Evolutionary conservation across 1,140 invertebrate genomes (phyloP), one percentile per base, ranked within the genome.

Genomic region (Drosophila equinoxialis): DNA sequence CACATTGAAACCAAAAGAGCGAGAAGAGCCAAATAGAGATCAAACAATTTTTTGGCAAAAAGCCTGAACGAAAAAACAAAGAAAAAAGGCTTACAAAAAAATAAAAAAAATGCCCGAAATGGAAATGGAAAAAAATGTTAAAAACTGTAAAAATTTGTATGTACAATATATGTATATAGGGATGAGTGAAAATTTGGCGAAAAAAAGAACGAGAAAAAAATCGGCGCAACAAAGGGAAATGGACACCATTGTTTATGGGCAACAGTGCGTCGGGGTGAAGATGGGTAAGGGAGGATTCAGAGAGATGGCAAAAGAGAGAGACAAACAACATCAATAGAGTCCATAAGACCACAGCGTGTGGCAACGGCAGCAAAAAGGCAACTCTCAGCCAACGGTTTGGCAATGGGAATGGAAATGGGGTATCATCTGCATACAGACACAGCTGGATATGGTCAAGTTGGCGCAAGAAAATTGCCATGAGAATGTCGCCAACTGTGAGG

Each of bases 391-490:
- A 74, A n/a, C 20, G 48, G 37, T 65, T 77, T 60, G 66, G 74
- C 66, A 65, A 33, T 51, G 17, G 54, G 45, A 13, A 48, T 42
- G 42, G 8, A 35, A 11, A 33, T 58, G 57, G 51, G 23, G 77
- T 79, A 57, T 79, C 74, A 79, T 81, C 75, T 81, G 78, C 81
- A 87, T 82, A 68, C 86, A 77, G 82, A 77, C 37, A 39, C 86
- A 86, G 85, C 79, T 65, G 85, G 86, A 86, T 75, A 81, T 90
- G 86, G 86, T 80, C 86, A 90, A 79, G 66, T 71, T 84, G 81
- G 81, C 85, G 84, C 69, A 79, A 23, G 64, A 65, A 74, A 67
- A 82, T 68, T 74, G 64, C 65, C 71, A 59, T 74, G 67, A 55
- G 64, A 71, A 63, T 63, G 57, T 51, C 79, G 74, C 65, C 74